Percentiles rank a stretch among this genome's conserved stretches.
These are phyloP conservation scores for Drosophila ercepeae DNA, from an alignment of 1,140 invertebrate species.

Conservation along the genomic window DNA sequence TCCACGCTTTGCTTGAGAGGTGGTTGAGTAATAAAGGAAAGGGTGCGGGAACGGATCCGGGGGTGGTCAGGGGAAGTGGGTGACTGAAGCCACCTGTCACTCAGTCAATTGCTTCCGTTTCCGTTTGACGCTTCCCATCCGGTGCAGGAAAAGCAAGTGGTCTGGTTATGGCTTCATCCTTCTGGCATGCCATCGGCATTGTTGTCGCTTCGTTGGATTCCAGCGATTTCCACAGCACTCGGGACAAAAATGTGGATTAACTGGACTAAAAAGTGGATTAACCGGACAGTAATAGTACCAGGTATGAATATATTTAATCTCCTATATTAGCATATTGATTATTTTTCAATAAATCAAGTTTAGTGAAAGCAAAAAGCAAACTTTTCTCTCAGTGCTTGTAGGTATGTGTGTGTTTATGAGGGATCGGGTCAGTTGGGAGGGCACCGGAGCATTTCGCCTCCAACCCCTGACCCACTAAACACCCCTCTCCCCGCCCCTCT, in stretches of 20 bases:
- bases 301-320: neutral
- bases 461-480: neutral
- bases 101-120: slow-evolving; percentile 69
- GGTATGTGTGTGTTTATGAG: slow-evolving; percentile 8
- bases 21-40: neutral
- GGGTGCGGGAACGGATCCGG: too few relatives aligned
- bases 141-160: slow-evolving; percentile 36
- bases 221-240: neutral
- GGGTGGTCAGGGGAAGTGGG: too few relatives aligned
- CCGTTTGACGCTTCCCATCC: slow-evolving; percentile 50
- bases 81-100: slow-evolving; percentile 24
- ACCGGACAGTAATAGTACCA: too few relatives aligned
- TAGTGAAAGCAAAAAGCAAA: too few relatives aligned
- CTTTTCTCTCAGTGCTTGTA: slow-evolving; percentile 29
- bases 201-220: slow-evolving; percentile 51
- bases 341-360: too few relatives aligned
- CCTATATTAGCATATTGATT: too few relatives aligned
- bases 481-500: neutral
- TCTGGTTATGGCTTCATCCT: slow-evolving; percentile 26
- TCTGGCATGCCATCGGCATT: slow-evolving; percentile 32
- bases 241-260: neutral
- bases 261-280: neutral
- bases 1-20: neutral
- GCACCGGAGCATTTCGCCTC: slow-evolving; percentile 58
- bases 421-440: slow-evolving; percentile 36